Evolutionary conservation across 2,888 invertebrate genomes (phyloP), one percentile per base, ranked within the genome.

Genomic region (Drosophila melanosoma): DNA sequence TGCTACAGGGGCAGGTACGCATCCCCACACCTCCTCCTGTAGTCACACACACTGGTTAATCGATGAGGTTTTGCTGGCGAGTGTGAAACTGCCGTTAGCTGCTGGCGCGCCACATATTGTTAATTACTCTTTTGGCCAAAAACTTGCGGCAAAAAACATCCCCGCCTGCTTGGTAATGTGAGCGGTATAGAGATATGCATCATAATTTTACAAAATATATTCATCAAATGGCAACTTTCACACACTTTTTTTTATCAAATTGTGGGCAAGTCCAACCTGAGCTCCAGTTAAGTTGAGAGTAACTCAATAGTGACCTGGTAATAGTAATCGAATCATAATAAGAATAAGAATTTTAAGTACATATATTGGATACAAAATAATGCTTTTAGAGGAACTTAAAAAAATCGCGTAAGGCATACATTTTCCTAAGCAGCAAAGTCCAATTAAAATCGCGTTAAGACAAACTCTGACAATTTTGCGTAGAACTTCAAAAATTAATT

Each of bases 11-110:
- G 52, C 60, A 33, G 54, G 26, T 33, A 45, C 40, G 26, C 33
- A 42, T 29, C 2, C 52, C 35, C 32, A 36, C 23, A 12, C 35
- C 15, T 12, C 17, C 32, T 45, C 32, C 63, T 38, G 49, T 6
- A 15, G 12, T 17, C 15, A 23, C 20, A 45, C 20, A 7, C 45
- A 36, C 17, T 65, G 51, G 60, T 67, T 81, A 83, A 78, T 83
- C 83, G 83, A 73, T 81, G 81, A 71, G 72, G 66, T 74, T 65
- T 62, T 29, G 65, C 32, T 58, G 42, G 23, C 33, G 54, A 60
- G 64, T 74, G 75, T 61, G 64, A 81, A 86, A 76, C 54, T 72
- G 69, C 83, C 83, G 83, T 83, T 83, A 83, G 81, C 54, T 54
- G 78, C 64, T 68, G 79, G 66, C 73, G 73, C 83, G 69, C 70